A percentile compares a stretch with the other conserved stretches of the same genome.
Conservation (phyloP, 2,113 vertebrate genomes). For the Pseudopipra pipra region DNA sequence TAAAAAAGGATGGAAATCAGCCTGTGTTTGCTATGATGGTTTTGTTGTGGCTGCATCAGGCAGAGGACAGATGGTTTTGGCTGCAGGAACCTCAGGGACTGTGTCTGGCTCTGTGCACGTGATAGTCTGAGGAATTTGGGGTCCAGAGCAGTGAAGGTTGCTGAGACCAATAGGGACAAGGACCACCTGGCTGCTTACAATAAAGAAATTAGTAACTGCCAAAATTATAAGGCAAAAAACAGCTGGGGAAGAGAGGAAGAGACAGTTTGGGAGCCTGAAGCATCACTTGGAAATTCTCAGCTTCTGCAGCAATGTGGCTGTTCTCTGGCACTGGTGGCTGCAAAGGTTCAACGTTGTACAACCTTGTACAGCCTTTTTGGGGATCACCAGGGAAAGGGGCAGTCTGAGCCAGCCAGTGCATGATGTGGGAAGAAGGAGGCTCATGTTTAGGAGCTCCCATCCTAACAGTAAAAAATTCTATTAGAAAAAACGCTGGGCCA, state of each 20-base stretch:
- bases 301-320: not conserved
- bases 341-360: not conserved
- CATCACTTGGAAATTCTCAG: not conserved
- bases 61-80: not conserved
- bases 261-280: not conserved
- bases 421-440: not conserved
- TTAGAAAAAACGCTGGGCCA: fast-evolving
- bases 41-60: not conserved
- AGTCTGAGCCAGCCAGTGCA: not conserved
- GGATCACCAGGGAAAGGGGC: not conserved
- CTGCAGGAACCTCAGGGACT: not conserved
- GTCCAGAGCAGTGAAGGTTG: not conserved
- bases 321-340: not conserved
- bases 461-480: not conserved
- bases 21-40: not conserved
- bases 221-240: not conserved
- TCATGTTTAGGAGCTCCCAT: not conserved
- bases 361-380: not conserved
- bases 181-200: not conserved
- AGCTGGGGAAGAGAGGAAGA: not conserved
- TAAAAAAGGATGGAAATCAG: not conserved
- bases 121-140: not conserved
- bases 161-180: not conserved
- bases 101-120: not conserved
- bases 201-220: not conserved